Conservation (phyloP, 2,113 vertebrate species). For the Chionodraco myersi region DNA sequence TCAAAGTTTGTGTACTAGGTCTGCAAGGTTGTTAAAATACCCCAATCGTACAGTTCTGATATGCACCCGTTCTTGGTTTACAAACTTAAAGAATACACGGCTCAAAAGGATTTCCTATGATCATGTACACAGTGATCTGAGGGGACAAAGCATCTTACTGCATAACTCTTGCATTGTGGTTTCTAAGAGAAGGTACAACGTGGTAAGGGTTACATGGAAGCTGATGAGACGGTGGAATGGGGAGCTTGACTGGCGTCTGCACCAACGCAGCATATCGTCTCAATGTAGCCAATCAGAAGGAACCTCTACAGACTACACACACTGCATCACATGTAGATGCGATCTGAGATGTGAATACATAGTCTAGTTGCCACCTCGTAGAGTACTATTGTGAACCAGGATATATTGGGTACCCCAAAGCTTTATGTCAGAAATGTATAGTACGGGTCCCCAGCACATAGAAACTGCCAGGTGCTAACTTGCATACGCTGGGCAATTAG, state of each 20-base stretch:
- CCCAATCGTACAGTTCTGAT: conserved; percentile 8
- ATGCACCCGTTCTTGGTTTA: conserved; percentile 14
- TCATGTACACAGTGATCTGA: conserved; percentile 45
- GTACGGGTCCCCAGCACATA: no score
- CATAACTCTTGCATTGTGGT: conserved; percentile 6
- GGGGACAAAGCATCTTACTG: conserved; percentile 18
- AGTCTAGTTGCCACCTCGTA: neutral
- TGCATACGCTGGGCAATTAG: no score
- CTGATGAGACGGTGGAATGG: conserved; percentile 1
- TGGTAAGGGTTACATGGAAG: conserved; percentile 24
- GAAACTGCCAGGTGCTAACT: no score
- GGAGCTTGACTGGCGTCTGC: neutral
- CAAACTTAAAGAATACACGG: conserved; percentile 30
- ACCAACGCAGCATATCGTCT: neutral
- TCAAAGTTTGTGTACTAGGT: conserved; percentile 50
- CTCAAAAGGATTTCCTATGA: conserved; percentile 39
- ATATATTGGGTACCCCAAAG: no score
- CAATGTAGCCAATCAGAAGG: neutral
- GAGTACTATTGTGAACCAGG: no score
- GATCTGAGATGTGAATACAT: neutral
- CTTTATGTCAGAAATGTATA: no score
- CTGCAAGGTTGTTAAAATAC: conserved; percentile 38
- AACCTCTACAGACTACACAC: conserved; percentile 1
- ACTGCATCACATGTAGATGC: neutral
- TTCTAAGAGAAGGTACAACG: conserved; percentile 17